phyloP scores from a whole-genome alignment of 1,140 invertebrate genomes.

The Lasioglossum baleicum region DNA sequence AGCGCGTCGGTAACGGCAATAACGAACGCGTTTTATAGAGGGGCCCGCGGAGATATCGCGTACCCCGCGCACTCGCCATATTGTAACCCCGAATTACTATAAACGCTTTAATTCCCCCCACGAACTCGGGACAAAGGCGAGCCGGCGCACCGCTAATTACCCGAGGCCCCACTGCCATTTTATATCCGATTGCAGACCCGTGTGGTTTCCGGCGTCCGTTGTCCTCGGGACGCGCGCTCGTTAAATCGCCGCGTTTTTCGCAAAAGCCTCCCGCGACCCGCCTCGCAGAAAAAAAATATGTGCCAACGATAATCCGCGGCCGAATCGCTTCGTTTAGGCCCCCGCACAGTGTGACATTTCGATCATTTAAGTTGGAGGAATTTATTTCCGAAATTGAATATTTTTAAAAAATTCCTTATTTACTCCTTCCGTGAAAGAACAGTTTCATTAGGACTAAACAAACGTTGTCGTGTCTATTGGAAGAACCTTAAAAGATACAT shows the following conservation, averaged over 20 bases:
- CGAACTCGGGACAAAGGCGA: conserved; percentile 8
- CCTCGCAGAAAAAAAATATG: conserved; percentile 30
- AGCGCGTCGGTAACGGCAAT: conserved; percentile 24
- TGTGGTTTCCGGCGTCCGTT: conserved; percentile 8
- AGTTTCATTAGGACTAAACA: too few relatives aligned
- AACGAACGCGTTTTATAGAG: conserved; percentile 47
- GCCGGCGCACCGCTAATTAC: conserved; percentile 17
- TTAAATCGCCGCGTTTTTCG: conserved; percentile 19
- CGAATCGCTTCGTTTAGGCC: conserved; percentile 1
- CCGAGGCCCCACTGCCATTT: conserved; percentile 14
- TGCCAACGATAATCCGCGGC: conserved; percentile 18
- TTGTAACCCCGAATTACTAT: conserved; percentile 61
- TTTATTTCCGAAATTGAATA: too few relatives aligned
- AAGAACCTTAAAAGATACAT: too few relatives aligned
- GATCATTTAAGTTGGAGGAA: too few relatives aligned
- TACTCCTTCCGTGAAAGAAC: too few relatives aligned
- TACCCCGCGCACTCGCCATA: conserved; percentile 36
- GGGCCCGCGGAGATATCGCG: neutral
- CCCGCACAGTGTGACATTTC: too few relatives aligned
- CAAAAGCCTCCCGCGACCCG: conserved; percentile 29
- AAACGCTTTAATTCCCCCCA: conserved; percentile 55
- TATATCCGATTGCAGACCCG: conserved; percentile 50
- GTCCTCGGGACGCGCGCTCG: neutral
- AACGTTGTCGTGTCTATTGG: too few relatives aligned
- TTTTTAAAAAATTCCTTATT: too few relatives aligned